Conservation (phyloP, 2,113 vertebrate genomes). For the Rattus norvegicus region DNA sequence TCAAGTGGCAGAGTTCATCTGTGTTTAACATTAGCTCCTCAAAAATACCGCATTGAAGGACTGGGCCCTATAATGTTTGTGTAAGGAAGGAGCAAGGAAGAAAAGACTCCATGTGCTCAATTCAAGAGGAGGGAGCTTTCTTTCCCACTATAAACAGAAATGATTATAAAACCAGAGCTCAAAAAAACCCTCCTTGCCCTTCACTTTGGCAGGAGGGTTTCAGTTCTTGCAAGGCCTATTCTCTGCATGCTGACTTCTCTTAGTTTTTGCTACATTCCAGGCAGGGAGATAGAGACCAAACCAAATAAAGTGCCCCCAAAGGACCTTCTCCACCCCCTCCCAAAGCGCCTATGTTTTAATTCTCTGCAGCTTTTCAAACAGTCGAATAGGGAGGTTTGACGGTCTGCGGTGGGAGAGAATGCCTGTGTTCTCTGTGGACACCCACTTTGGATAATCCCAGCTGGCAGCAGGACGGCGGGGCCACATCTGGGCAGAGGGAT, state of each 20-base stretch:
- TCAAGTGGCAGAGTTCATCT: constrained; percentile 60
- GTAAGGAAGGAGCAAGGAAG: constrained; percentile 78
- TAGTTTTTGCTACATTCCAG: constrained; percentile 84
- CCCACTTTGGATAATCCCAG: constrained; percentile 82
- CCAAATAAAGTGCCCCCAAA: constrained; percentile 85
- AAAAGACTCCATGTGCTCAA: constrained; percentile 79
- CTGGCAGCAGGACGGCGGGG: constrained; percentile 73
- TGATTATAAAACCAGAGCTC: constrained; percentile 88
- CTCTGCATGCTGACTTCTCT: constrained; percentile 74
- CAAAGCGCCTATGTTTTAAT: constrained; percentile 86
- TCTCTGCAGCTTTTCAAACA: constrained; percentile 88
- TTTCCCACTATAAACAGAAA: constrained; percentile 85
- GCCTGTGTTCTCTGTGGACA: constrained; percentile 76
- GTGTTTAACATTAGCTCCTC: constrained; percentile 83
- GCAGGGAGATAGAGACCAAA: constrained; percentile 85
- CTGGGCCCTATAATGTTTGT: constrained; percentile 79
- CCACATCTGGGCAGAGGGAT: constrained; percentile 67
- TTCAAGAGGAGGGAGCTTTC: constrained; percentile 84
- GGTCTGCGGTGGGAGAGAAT: constrained; percentile 81
- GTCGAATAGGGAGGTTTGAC: constrained; percentile 81
- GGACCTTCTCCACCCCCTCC: constrained; percentile 81
- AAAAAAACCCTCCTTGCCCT: constrained; percentile 75
- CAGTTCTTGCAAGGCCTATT: constrained; percentile 68
- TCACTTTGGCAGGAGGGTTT: constrained; percentile 77
- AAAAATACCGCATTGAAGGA: constrained; percentile 80